phyloP scores from a whole-genome alignment of 2,113 vertebrate species.

The Thymallus thymallus region DNA sequence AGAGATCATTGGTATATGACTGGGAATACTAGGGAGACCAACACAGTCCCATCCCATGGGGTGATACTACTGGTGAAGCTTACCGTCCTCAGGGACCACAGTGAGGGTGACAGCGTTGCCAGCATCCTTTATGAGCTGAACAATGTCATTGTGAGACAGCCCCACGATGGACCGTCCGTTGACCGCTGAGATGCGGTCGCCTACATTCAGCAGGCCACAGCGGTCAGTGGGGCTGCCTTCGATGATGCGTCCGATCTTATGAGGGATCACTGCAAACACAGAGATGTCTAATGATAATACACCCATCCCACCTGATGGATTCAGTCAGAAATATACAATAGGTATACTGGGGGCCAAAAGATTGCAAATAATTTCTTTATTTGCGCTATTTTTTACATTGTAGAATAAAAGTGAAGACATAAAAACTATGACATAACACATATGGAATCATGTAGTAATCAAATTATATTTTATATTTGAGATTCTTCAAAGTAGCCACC shows the following conservation, averaged over 20 bases:
- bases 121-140: constrained; percentile 96
- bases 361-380: too few species aligned
- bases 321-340: too few species aligned
- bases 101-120: constrained; percentile 90
- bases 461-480: too few species aligned
- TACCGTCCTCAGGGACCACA: constrained; percentile 92
- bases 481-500: too few species aligned
- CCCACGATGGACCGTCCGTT: constrained; percentile 92
- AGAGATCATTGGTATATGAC: not conserved
- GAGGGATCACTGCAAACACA: constrained; percentile 84
- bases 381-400: too few species aligned
- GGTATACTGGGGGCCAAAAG: too few species aligned
- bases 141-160: constrained; percentile 91
- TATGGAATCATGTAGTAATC: too few species aligned
- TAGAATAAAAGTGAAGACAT: too few species aligned
- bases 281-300: not conserved
- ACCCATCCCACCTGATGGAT: not conserved
- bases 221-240: constrained; percentile 94
- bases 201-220: constrained; percentile 91
- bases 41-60: not conserved
- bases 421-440: too few species aligned
- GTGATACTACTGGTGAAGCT: constrained; percentile 37
- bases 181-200: constrained; percentile 93
- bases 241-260: constrained; percentile 97
- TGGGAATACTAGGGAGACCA: too few species aligned